These are phyloP conservation scores for Conger conger DNA, from an alignment of 2,113 vertebrate genomes.

Conservation along the genomic window DNA sequence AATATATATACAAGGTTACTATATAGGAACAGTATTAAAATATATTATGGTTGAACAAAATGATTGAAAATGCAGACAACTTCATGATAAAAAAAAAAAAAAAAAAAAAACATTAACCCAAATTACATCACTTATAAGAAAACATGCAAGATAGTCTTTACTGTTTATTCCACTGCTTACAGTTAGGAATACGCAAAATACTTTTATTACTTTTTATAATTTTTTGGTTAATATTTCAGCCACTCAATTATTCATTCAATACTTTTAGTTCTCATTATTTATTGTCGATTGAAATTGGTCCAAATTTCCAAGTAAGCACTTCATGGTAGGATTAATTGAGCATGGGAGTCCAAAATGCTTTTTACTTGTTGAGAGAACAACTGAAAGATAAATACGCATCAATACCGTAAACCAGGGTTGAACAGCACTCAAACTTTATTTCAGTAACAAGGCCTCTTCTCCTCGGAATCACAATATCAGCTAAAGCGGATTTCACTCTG, in stretches of 20 bases:
- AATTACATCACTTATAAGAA: background rate
- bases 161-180: background rate
- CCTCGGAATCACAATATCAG: background rate
- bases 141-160: constrained; percentile 2
- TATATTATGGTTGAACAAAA: background rate
- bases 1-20: background rate
- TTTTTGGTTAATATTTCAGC: constrained; percentile 12
- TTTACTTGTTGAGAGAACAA: background rate
- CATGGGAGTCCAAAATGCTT: background rate
- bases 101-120: too few species aligned
- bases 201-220: background rate
- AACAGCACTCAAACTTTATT: background rate
- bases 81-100: background rate
- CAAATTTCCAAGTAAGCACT: background rate
- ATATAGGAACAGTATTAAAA: constrained; percentile 8
- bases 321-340: background rate
- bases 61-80: background rate
- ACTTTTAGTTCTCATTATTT: constrained; percentile 8
- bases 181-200: background rate
- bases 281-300: background rate
- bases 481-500: background rate
- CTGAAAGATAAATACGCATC: constrained; percentile 6
- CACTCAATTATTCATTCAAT: constrained; percentile 7
- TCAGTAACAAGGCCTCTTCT: background rate
- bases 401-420: constrained; percentile 7